A percentile compares a stretch with the other conserved stretches of the same genome.
Evolutionary conservation across 2,888 invertebrate genomes (phyloP).

Genomic region (Carcina quercana): DNA sequence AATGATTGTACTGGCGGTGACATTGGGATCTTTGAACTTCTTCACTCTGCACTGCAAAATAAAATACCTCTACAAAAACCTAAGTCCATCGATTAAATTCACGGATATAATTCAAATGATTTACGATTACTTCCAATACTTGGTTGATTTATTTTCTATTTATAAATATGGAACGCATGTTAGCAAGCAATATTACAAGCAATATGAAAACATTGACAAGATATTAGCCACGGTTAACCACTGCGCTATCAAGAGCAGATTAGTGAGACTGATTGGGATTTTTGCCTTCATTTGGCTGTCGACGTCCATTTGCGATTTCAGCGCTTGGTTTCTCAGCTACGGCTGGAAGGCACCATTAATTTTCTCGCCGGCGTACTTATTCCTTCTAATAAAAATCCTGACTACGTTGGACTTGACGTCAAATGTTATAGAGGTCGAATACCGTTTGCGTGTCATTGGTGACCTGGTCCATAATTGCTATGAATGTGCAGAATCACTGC

Average conservation of each 20-base stretch:
- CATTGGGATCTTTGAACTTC: conserved; percentile 27
- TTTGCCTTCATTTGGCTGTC: conserved; percentile 32
- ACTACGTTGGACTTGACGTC: conserved; percentile 43
- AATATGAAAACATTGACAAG: conserved; percentile 39
- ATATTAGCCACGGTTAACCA: conserved; percentile 31
- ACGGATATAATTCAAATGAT: conserved; percentile 42
- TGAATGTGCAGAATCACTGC: conserved; percentile 7
- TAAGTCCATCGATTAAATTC: conserved; percentile 36
- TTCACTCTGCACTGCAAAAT: conserved; percentile 38
- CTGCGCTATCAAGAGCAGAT: conserved; percentile 24
- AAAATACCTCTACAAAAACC: conserved; percentile 20
- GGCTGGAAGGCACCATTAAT: conserved; percentile 28
- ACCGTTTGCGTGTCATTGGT: conserved; percentile 34
- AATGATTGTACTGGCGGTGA: conserved; percentile 14
- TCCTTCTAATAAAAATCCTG: conserved; percentile 46
- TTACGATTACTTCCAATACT: conserved; percentile 41
- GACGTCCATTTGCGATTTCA: conserved; percentile 33
- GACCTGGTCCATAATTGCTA: conserved; percentile 33
- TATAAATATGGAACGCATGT: conserved; percentile 40
- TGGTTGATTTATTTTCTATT: conserved; percentile 42
- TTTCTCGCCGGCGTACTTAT: conserved; percentile 36
- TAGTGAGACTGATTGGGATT: conserved; percentile 26
- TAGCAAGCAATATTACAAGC: conserved; percentile 37
- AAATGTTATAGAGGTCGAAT: conserved; percentile 42
- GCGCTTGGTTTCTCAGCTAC: conserved; percentile 35